Percentiles rank a stretch among this genome's conserved stretches.
These are phyloP conservation scores for Dallia pectoralis DNA, from an alignment of 2,797 vertebrate genomes.

Conservation along the genomic window DNA sequence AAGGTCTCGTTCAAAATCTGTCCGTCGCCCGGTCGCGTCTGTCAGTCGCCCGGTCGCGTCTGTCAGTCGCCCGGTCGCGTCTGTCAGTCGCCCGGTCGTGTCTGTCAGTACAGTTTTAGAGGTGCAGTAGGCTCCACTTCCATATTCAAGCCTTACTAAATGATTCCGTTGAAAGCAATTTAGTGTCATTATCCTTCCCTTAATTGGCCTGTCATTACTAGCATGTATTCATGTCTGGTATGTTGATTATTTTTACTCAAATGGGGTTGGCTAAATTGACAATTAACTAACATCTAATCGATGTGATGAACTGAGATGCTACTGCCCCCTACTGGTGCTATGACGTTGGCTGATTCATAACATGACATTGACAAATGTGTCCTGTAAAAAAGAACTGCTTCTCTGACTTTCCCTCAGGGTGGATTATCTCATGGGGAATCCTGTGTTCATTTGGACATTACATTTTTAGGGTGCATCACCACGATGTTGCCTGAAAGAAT, in stretches of 20 bases:
- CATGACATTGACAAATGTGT: not conserved
- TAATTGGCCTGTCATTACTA: not conserved
- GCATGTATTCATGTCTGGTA: not conserved
- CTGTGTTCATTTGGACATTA: not conserved
- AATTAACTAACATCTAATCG: not conserved
- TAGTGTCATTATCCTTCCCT: not conserved
- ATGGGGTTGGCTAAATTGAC: not conserved
- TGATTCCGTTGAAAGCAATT: not conserved
- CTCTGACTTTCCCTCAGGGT: not conserved
- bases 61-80: conserved; percentile 10
- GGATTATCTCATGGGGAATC: not conserved
- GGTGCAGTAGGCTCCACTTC: not conserved
- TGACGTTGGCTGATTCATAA: not conserved
- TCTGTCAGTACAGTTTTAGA: conserved; percentile 5
- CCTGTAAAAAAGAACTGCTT: not conserved
- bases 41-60: conserved; percentile 11
- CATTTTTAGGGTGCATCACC: not conserved
- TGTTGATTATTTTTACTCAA: not conserved
- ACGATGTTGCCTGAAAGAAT: not conserved
- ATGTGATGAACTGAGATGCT: conserved; percentile 10
- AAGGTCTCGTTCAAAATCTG: not conserved
- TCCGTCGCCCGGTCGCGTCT: conserved; percentile 14
- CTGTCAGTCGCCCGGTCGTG: conserved; percentile 12
- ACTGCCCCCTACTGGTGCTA: conserved; percentile 52
- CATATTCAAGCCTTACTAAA: not conserved